Conservation (phyloP, 2,113 vertebrate species). For the Laticauda colubrina region DNA sequence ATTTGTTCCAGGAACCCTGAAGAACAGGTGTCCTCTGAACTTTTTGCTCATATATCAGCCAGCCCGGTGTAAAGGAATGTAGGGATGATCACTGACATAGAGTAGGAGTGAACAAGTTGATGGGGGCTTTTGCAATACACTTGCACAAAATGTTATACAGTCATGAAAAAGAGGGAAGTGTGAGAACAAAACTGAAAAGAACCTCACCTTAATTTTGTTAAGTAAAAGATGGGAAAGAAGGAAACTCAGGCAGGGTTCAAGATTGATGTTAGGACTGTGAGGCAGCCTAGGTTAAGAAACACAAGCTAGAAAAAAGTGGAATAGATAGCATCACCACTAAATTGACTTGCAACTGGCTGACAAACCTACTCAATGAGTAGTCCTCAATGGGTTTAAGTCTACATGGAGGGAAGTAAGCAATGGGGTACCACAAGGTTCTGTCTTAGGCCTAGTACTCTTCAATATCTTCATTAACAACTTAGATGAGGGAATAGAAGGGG, state of each 20-base stretch:
- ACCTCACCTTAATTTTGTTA: not conserved
- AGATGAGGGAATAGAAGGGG: too few species aligned
- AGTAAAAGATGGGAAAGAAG: not conserved
- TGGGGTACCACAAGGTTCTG: too few species aligned
- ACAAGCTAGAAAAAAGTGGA: too few species aligned
- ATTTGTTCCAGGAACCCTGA: not conserved
- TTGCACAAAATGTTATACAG: not conserved
- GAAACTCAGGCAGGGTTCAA: not conserved
- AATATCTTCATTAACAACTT: too few species aligned
- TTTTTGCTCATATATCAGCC: not conserved
- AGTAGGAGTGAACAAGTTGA: not conserved
- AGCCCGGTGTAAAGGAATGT: not conserved
- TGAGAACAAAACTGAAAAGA: not conserved
- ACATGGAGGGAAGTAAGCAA: too few species aligned
- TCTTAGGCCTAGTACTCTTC: too few species aligned
- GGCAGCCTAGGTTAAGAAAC: not conserved
- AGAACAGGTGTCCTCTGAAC: not conserved
- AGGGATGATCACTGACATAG: not conserved
- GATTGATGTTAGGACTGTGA: not conserved
- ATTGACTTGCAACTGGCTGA: too few species aligned
- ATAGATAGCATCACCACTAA: too few species aligned
- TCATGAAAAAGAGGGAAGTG: not conserved
- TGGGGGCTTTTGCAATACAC: not conserved
- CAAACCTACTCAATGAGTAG: too few species aligned
- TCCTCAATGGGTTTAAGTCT: too few species aligned